Evolutionary conservation across 1,140 invertebrate species (phyloP).

Genomic region (Lordiphosa stackelbergi): DNA sequence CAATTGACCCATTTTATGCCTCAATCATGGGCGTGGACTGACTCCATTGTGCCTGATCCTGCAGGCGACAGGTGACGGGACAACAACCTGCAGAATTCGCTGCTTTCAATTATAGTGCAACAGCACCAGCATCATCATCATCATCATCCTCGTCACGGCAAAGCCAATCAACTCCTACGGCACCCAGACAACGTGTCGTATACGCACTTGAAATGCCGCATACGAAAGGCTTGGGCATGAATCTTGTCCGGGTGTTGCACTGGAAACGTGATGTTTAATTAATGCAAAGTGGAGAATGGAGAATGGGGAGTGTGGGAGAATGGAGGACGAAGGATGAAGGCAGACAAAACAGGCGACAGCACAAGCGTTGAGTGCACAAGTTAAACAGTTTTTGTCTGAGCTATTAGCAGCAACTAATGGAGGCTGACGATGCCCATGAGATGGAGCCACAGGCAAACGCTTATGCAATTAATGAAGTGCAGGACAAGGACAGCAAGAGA

Average conservation of each 20-base stretch:
- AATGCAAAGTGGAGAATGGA: slow-evolving; percentile 52
- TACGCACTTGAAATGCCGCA: slow-evolving; percentile 52
- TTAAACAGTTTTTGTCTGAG: slow-evolving; percentile 60
- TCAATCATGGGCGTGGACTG: slow-evolving; percentile 42
- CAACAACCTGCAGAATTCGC: slow-evolving; percentile 54
- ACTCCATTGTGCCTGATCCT: slow-evolving; percentile 19
- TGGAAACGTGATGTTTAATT: slow-evolving; percentile 75
- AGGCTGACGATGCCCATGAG: slow-evolving; percentile 36
- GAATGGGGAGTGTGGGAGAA: slow-evolving; percentile 7
- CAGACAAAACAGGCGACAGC: slow-evolving; percentile 9
- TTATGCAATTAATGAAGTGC: slow-evolving; percentile 64
- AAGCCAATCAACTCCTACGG: slow-evolving; percentile 10
- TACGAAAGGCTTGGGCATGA: slow-evolving; percentile 26
- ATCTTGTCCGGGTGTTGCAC: slow-evolving; percentile 70
- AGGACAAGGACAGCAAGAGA: slow-evolving; percentile 15
- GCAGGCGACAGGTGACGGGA: slow-evolving; percentile 41
- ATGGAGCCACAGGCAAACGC: slow-evolving; percentile 23
- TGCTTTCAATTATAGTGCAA: slow-evolving; percentile 11
- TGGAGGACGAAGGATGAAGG: slow-evolving; percentile 3
- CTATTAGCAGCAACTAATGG: slow-evolving; percentile 68
- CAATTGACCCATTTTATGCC: slow-evolving; percentile 60
- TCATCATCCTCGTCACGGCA: slow-evolving; percentile 33
- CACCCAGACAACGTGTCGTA: slow-evolving; percentile 18
- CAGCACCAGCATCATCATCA: not conserved
- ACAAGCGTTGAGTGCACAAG: slow-evolving; percentile 30